Percentiles rank a stretch among this genome's conserved stretches.
Evolutionary conservation across 2,113 vertebrate genomes (phyloP).

Genomic region (Pogonocichla stellata): DNA sequence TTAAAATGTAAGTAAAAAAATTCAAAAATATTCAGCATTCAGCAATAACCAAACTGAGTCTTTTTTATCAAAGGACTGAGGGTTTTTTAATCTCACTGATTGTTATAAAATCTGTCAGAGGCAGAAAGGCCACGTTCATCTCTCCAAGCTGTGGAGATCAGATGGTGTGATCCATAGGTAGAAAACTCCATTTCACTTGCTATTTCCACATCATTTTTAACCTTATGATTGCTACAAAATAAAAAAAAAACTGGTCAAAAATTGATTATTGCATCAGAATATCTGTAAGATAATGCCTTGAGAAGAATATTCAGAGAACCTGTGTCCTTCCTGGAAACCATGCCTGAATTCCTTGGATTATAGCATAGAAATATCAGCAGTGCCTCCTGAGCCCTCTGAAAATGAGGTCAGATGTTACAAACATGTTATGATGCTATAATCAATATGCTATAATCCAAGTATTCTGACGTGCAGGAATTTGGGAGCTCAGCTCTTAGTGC

Average conservation of each 20-base stretch:
- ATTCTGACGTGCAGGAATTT: background rate
- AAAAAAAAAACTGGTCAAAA: background rate
- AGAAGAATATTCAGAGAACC: background rate
- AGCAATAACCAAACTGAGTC: background rate
- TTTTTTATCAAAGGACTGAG: background rate
- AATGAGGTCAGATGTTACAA: background rate
- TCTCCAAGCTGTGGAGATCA: background rate
- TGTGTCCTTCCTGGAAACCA: background rate
- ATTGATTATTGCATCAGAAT: background rate
- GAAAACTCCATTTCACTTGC: background rate
- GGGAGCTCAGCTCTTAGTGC: background rate
- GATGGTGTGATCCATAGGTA: background rate
- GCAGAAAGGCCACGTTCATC: background rate
- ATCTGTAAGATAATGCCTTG: background rate
- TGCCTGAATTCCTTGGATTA: background rate
- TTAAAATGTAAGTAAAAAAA: background rate
- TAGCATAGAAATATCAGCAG: background rate
- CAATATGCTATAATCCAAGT: background rate
- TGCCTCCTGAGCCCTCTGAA: background rate
- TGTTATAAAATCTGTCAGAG: background rate
- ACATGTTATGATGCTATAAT: too few relatives aligned
- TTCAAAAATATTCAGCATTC: background rate
- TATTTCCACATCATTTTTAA: background rate
- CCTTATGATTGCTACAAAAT: background rate
- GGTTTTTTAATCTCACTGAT: background rate